Evolutionary conservation across 2,888 invertebrate genomes (phyloP), one percentile per base, ranked within the genome.

Genomic region (Monoplex corrugatus): DNA sequence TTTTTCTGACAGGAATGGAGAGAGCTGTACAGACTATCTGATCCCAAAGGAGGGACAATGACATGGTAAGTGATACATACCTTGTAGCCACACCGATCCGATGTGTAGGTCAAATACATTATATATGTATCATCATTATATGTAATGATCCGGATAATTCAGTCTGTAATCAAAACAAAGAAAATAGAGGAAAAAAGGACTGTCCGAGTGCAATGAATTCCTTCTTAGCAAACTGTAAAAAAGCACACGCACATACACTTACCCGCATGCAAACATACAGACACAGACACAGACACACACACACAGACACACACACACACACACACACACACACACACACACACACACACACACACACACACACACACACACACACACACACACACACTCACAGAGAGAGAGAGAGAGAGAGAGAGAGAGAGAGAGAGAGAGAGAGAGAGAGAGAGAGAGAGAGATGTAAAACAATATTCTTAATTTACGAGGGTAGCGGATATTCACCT

Each of bases 321-420:
- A n/a, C 72, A 72, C 72, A n/a, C 72, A 72, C 72, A n/a, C 72
- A 72, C 72, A n/a, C 72, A 72, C n/a, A 10, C 32, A 57, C 57
- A 28, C 57, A 57, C 10, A 8, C 8, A 13, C 57, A 10, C 57
- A 57, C 57, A 10, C 57, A 57, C 57, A 10, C 57, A 57, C 57
- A 10, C 57, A 57, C 57, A 10, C 57, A 2, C 5, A 57, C 57
- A 10, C 57, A 57, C 57, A 10, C 57, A 57, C 57, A 57, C 57
- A 57, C n/a, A n/a, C n/a, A n/a, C n/a, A n/a, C n/a, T n/a, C n/a
- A n/a, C n/a, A n/a, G n/a, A n/a, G n/a, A n/a, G n/a, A n/a, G n/a
- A n/a, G n/a, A n/a, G n/a, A n/a, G n/a, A n/a, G n/a, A n/a, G n/a
- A n/a, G n/a, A n/a, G n/a, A n/a, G n/a, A n/a, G n/a, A n/a, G n/a